Conservation (phyloP, 2,113 vertebrate species). For the Telmatochromis bifrenatus region DNA sequence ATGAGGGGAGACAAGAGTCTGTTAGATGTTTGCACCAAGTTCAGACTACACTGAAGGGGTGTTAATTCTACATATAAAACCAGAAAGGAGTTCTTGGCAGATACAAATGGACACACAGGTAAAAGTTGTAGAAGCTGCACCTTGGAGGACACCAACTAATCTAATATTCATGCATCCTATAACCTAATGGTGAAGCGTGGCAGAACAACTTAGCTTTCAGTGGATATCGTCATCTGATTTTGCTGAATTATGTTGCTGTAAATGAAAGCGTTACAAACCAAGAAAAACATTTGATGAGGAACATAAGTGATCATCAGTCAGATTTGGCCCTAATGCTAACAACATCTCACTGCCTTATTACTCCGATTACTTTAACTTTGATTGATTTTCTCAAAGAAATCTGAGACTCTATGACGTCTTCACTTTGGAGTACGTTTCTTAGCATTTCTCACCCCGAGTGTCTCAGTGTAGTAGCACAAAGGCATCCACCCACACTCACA, state of each 20-base stretch:
- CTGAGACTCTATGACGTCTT: background rate
- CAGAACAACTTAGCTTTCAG: background rate
- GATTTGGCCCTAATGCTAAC: background rate
- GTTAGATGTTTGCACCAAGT: background rate
- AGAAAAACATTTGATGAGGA: background rate
- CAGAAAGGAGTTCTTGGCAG: background rate
- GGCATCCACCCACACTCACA: background rate
- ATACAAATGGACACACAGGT: background rate
- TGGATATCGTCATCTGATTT: background rate
- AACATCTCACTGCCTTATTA: background rate
- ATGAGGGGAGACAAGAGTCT: background rate
- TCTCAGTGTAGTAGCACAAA: background rate
- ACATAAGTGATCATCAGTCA: background rate
- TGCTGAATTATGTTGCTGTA: background rate
- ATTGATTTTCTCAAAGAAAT: background rate
- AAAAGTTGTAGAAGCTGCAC: background rate
- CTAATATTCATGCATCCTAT: background rate
- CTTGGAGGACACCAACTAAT: background rate
- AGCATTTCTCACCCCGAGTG: background rate
- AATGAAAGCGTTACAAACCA: background rate
- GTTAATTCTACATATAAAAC: background rate
- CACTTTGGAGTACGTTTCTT: background rate
- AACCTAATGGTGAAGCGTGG: background rate
- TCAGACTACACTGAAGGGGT: background rate
- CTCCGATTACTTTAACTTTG: background rate